Percentiles rank a stretch among this genome's conserved stretches.
phyloP scores from a whole-genome alignment of 2,888 invertebrate species.

The Trichacis sp. region DNA sequence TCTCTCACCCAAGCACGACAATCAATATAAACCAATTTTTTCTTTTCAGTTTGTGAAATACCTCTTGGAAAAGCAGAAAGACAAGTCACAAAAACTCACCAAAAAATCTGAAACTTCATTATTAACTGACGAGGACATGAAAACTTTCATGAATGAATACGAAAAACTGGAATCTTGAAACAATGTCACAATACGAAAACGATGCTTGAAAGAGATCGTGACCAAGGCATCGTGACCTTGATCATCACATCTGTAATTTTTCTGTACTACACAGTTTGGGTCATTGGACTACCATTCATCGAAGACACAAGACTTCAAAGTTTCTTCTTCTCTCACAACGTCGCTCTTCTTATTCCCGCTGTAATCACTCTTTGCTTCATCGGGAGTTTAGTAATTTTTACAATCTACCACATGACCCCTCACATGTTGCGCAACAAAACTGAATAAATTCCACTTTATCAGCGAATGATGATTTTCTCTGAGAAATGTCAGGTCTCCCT shows the following conservation, averaged over 20 bases:
- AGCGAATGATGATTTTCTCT: too few relatives aligned
- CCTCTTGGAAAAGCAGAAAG: constrained; percentile 70
- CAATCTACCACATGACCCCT: constrained; percentile 72
- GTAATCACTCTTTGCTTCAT: constrained; percentile 75
- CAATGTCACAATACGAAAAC: background rate
- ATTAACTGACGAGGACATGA: constrained; percentile 79
- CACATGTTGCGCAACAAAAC: too few relatives aligned
- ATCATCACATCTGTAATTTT: constrained; percentile 71
- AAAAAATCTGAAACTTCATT: constrained; percentile 73
- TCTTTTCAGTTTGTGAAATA: constrained; percentile 72
- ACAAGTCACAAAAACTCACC: constrained; percentile 63
- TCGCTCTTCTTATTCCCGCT: constrained; percentile 74
- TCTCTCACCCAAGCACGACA: background rate
- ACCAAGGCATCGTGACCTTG: constrained; percentile 74
- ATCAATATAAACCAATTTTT: constrained; percentile 3
- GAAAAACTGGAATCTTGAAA: constrained; percentile 26
- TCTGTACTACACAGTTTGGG: constrained; percentile 75
- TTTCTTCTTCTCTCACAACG: constrained; percentile 55
- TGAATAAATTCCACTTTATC: too few relatives aligned
- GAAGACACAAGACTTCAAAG: constrained; percentile 73
- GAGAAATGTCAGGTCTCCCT: too few relatives aligned
- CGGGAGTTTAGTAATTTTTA: constrained; percentile 76
- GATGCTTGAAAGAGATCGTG: constrained; percentile 70
- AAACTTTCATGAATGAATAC: constrained; percentile 77
- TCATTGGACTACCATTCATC: constrained; percentile 78